These are phyloP conservation scores for Parasteatoda lunata DNA, from an alignment of 2,888 invertebrate genomes.

Conservation along the genomic window DNA sequence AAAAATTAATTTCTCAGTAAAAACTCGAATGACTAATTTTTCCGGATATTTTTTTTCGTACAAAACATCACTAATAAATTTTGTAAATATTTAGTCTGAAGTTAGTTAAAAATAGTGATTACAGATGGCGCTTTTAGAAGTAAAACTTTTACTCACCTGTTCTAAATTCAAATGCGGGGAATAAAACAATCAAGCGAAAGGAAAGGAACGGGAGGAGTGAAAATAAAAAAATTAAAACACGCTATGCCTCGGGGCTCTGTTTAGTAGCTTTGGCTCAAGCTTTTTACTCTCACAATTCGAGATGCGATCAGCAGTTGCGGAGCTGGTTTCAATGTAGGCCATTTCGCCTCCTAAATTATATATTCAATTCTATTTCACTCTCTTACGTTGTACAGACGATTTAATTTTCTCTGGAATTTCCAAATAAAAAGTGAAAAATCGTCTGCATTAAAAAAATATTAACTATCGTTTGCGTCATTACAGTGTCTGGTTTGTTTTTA, in stretches of 20 bases:
- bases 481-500: too few relatives aligned
- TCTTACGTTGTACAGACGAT: neutral
- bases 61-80: too few relatives aligned
- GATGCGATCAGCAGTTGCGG: constrained; percentile 13
- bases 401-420: neutral
- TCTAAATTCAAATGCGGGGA: constrained; percentile 10
- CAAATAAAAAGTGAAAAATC: neutral
- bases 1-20: too few relatives aligned
- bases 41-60: too few relatives aligned
- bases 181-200: neutral
- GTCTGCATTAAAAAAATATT: too few relatives aligned
- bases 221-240: constrained; percentile 18
- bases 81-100: too few relatives aligned
- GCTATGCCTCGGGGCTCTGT: constrained; percentile 21
- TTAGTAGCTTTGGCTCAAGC: neutral
- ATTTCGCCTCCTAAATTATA: neutral
- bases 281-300: neutral
- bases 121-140: constrained; percentile 1
- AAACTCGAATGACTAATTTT: too few relatives aligned
- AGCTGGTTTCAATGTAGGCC: constrained; percentile 35
- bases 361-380: constrained; percentile 23
- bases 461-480: too few relatives aligned
- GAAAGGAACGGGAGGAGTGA: neutral
- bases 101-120: neutral
- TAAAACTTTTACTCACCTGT: constrained; percentile 14